Evolutionary conservation across 37 sponge, comb jelly and placozoan genomes (phyloP), one percentile per base, ranked within the genome.

Genomic region (Halichondria panicea): DNA sequence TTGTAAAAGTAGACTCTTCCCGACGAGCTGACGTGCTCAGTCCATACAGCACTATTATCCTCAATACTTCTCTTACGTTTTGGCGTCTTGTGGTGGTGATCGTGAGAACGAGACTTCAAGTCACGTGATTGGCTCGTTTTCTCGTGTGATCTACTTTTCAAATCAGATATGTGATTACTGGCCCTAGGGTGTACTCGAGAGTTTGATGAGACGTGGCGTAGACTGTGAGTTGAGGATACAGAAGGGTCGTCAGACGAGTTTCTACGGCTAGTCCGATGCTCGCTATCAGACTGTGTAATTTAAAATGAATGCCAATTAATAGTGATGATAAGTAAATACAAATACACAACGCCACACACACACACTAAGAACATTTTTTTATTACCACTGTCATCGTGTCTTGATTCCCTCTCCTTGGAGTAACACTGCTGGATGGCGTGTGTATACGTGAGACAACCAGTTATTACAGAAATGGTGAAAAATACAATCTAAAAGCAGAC

Each of bases 1-100:
- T 91, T 91, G 79, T 91, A 91, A 64, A 71, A 91, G 66, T 91
- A 91, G 1, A 79, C 43, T 1, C 88, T 64, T 2, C 92, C 92
- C n/a, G 78, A 72, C 3, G 92, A 91, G 56, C 74, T 72, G 62
- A 55, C 66, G 48, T 91, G 92, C 43, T 86, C 92, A 1, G 87
- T 86, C 92, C 92, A 91, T 1, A 77, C 71, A 36, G 33, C 38
- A 5, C 84, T 87, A 25, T 85, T 80, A 13, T 71, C 78, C 50
- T 73, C 65, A 24, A 36, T 37, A 52, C 76, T 64, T 32, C 65
- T 46, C 64, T 45, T 60, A 48, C 76, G 38, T 38, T 76, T 83
- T 18, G 52, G 19, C 67, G 43, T 22, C 43, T 45, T 48, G 44
- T 21, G 12, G 52, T 21, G 4, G 53, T 1, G 4, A 21, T n/a